Base-by-base conservation (phyloP, 2,888 invertebrate species). In the Oegoconia quadripuncta region DNA sequence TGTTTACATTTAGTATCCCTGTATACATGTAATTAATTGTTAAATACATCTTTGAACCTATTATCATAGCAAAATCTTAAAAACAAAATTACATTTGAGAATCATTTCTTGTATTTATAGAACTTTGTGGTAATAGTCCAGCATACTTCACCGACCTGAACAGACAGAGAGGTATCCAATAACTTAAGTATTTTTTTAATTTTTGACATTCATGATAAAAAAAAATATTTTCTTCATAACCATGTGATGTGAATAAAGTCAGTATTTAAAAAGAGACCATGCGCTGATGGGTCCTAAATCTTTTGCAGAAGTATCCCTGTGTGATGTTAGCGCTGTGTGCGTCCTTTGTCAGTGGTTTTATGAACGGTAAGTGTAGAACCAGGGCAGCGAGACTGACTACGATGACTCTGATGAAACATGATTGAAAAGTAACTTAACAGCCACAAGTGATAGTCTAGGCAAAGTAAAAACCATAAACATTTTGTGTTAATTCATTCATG, bases 221-320 rank as follows among this genome's bases (percentile, higher is more conserved):
- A 59, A 55, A 50, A 52, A 60, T 51, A 63, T 61, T 6, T 20
- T 52, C 58, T 59, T 56, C 56, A 43, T 64, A 62, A 63, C 45
- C 62, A 50, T 57, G 42, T 53, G 55, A 53, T 51, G 46, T 46
- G 27, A 20, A 39, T 42, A 36, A 36, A 20, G 34, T 30, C 37
- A 41, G 20, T 40, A 42, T 44, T 74, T 59, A 61, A 50, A 52
- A 68, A 73, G 69, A 73, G 75, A 72, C 78, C 74, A 73, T 77
- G 66, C 86, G 90, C 90, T 91, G 89, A 91, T 89, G 91, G 91
- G 92, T 91, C 92, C 87, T 91, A 87, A 83, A 91, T 93, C 92
- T 93, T 93, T 91, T 93, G 91, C 93, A 93, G 93, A 93, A 92
- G 87, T 89, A 88, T 89, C 89, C 90, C 88, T 89, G 89, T 89